Percentiles rank a stretch among this genome's conserved stretches.
These are phyloP conservation scores for Vespertilio murinus DNA, from an alignment of 2,797 vertebrate genomes.

Conservation along the genomic window DNA sequence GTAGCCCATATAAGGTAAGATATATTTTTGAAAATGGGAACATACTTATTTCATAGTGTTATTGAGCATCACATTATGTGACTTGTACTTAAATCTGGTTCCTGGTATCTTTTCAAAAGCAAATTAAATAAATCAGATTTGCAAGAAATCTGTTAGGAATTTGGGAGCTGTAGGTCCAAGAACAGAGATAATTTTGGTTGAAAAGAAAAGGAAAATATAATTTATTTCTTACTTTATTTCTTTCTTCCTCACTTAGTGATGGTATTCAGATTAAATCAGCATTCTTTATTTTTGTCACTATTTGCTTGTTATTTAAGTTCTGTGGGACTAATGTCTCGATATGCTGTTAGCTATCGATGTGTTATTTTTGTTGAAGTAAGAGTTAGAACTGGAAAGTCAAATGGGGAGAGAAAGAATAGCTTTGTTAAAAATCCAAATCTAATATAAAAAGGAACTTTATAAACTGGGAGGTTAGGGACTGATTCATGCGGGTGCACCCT, in stretches of 20 bases:
- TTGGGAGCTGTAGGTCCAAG: background rate
- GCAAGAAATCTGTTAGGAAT: background rate
- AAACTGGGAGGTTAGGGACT: background rate
- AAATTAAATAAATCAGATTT: conserved; percentile 26
- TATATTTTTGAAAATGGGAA: background rate
- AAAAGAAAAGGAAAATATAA: background rate
- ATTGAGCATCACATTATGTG: background rate
- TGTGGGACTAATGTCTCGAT: background rate
- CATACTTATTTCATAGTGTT: background rate
- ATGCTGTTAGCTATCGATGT: background rate
- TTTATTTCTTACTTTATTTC: background rate
- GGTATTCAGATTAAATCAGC: background rate
- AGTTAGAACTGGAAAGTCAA: background rate
- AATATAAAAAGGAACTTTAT: background rate
- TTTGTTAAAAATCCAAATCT: background rate
- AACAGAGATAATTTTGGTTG: background rate
- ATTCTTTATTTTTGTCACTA: background rate
- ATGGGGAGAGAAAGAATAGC: background rate
- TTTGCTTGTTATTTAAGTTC: background rate
- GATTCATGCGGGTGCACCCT: background rate
- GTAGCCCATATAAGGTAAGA: background rate
- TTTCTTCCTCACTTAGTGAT: background rate
- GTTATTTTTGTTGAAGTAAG: background rate
- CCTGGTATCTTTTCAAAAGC: background rate
- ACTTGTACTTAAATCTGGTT: background rate